Evolutionary conservation across 2,113 vertebrate species (phyloP), one percentile per base, ranked within the genome.

Genomic region (Prunella fulvescens): DNA sequence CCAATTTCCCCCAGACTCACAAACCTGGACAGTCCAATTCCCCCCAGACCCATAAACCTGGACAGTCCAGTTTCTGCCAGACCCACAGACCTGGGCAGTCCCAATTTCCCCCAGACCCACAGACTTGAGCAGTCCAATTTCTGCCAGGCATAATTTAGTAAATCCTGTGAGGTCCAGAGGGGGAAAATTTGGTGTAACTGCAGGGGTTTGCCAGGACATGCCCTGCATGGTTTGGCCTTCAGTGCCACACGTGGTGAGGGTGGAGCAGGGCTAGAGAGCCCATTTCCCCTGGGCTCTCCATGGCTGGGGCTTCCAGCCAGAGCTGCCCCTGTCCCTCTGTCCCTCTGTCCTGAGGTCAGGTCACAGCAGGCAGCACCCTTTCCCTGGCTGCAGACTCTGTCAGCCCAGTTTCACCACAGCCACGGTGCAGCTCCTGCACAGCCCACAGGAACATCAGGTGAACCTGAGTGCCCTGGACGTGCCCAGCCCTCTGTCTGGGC

Each of bases 241-340:
- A 26, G 39, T 37, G 14, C 35, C 45, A 4, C 2, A 3, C 10
- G 2, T 4, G 40, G 10, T 29, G 62, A n/a, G 44, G 0, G 48
- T 19, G 31, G 9, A 23, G 39, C 22, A 57, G 15, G 66, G 35
- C 5, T 4, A 5, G 22, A 10, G 16, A 37, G 37, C 37, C 12
- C 60, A 17, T 5, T 44, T 12, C 2, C 22, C 2, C 29, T 7
- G 37, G 29, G 28, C 58, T 45, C 10, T 47, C 35, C 37, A 7
- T 13, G 58, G 2, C 62, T 25, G 47, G 11, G 1, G 23, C 19
- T 4, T 16, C 18, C 58, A 81, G 44, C 11, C 56, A 19, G n/a
- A 14, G 50, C n/a, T 28, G 56, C 54, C 48, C 2, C 7, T 40
- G 48, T 51, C 44, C 61, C 62, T 12, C 62, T 2, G 67, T 37